Evolutionary conservation across 2,888 invertebrate genomes (phyloP).

Genomic region (Dicyrtomina minuta): DNA sequence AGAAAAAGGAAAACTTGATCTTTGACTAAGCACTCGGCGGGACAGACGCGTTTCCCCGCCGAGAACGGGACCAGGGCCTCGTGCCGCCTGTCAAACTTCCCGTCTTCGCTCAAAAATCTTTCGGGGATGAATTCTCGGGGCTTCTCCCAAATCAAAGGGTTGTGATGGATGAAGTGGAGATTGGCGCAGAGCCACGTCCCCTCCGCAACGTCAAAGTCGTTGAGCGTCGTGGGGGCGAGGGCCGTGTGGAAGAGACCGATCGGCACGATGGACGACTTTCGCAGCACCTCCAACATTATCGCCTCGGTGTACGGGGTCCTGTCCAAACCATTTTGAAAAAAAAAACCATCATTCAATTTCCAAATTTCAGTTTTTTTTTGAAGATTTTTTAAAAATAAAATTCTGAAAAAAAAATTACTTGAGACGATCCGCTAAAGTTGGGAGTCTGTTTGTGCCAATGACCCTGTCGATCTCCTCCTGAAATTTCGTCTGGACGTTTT

Average conservation of each 20-base stretch:
- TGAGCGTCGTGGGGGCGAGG: neutral
- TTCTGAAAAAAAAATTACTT: too few relatives aligned
- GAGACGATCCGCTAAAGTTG: neutral
- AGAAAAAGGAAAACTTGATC: constrained; percentile 10
- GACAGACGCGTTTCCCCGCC: neutral
- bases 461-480: constrained; percentile 1
- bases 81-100: neutral
- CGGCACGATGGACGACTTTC: neutral
- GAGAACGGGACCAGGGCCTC: neutral
- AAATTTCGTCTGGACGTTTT: constrained; percentile 1
- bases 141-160: neutral
- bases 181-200: constrained; percentile 1
- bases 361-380: too few relatives aligned
- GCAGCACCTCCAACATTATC: neutral
- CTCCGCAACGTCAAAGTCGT: neutral
- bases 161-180: neutral
- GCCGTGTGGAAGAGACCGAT: neutral
- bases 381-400: too few relatives aligned
- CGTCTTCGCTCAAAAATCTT: constrained; percentile 1
- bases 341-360: too few relatives aligned
- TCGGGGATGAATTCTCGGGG: constrained; percentile 1
- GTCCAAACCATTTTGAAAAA: neutral
- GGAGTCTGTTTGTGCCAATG: neutral
- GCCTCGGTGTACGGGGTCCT: constrained; percentile 5
- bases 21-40: neutral